These are phyloP conservation scores for Ephialtes manifestator DNA, from an alignment of 2,888 invertebrate species.

Conservation along the genomic window DNA sequence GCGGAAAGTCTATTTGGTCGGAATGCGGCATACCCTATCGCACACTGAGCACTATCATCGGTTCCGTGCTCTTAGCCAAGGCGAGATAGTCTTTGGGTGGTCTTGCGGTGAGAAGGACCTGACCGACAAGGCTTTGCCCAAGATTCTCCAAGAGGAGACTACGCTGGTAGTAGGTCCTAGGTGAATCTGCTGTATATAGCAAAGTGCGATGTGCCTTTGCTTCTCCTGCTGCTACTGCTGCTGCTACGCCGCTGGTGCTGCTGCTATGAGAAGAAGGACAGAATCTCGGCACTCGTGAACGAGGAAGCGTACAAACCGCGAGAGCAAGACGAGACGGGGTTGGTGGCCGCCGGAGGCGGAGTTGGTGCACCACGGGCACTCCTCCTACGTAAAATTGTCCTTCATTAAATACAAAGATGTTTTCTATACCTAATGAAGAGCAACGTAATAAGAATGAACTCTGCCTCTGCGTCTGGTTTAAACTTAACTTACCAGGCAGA, in stretches of 20 bases:
- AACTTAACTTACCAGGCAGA: not conserved
- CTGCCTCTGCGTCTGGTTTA: not conserved
- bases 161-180: not conserved
- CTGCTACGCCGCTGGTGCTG: constrained; percentile 1
- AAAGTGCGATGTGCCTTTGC: constrained; percentile 7
- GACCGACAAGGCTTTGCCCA: constrained; percentile 45
- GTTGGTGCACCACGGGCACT: constrained; percentile 52
- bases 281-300: constrained; percentile 33
- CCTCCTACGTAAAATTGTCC: constrained; percentile 57
- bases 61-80: constrained; percentile 31
- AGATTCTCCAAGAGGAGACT: constrained; percentile 36
- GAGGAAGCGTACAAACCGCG: constrained; percentile 47
- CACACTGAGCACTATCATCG: constrained; percentile 43
- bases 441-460: constrained; percentile 30
- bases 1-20: constrained; percentile 34
- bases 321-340: constrained; percentile 44
- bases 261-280: constrained; percentile 30
- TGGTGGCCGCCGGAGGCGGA: constrained; percentile 45
- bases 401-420: constrained; percentile 52
- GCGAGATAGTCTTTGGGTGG: constrained; percentile 54
- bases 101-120: constrained; percentile 50
- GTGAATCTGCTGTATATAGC: constrained; percentile 10
- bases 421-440: constrained; percentile 25
- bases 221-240: not conserved
- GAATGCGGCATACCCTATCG: constrained; percentile 39